Conservation (phyloP, 2,888 invertebrate genomes). For the Drosophila birchii region DNA sequence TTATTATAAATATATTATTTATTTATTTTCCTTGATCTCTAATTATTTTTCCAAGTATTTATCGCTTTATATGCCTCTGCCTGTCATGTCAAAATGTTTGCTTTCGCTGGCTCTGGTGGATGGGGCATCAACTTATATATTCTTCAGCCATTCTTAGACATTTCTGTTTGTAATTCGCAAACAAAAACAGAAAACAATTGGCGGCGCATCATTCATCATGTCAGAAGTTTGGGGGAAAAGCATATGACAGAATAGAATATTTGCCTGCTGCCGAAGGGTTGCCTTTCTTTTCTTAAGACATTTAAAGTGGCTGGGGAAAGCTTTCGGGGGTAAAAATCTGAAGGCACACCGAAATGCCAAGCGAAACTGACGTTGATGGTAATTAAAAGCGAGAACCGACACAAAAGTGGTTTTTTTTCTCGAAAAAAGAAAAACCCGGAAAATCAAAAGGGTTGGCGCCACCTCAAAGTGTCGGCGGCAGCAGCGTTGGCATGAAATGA, state of each 20-base stretch:
- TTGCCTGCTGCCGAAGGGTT: slow-evolving; percentile 39
- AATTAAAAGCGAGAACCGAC: slow-evolving; percentile 67
- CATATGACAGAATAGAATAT: slow-evolving; percentile 73
- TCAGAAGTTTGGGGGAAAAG: slow-evolving; percentile 22
- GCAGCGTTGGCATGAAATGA: slow-evolving; percentile 62
- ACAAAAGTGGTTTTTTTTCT: slow-evolving; percentile 51
- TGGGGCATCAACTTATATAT: slow-evolving; percentile 37
- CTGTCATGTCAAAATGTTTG: slow-evolving; percentile 75
- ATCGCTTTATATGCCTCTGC: slow-evolving; percentile 29
- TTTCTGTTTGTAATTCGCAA: slow-evolving; percentile 64
- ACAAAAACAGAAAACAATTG: slow-evolving; percentile 68
- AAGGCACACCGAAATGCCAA: slow-evolving; percentile 40
- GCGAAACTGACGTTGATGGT: slow-evolving; percentile 73
- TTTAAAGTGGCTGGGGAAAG: slow-evolving; percentile 61
- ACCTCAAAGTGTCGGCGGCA: slow-evolving; percentile 25
- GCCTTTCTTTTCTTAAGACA: slow-evolving; percentile 39
- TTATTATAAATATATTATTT: not conserved
- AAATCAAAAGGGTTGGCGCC: slow-evolving; percentile 12
- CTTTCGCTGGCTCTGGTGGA: slow-evolving; percentile 28
- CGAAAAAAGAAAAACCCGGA: not conserved
- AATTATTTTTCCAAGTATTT: not conserved
- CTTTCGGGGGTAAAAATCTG: slow-evolving; percentile 33
- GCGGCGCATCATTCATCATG: slow-evolving; percentile 72
- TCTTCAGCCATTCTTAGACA: slow-evolving; percentile 55
- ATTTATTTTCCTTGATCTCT: not conserved